These are phyloP conservation scores for Stramonita haemastoma DNA, from an alignment of 2,888 invertebrate species.

Conservation along the genomic window DNA sequence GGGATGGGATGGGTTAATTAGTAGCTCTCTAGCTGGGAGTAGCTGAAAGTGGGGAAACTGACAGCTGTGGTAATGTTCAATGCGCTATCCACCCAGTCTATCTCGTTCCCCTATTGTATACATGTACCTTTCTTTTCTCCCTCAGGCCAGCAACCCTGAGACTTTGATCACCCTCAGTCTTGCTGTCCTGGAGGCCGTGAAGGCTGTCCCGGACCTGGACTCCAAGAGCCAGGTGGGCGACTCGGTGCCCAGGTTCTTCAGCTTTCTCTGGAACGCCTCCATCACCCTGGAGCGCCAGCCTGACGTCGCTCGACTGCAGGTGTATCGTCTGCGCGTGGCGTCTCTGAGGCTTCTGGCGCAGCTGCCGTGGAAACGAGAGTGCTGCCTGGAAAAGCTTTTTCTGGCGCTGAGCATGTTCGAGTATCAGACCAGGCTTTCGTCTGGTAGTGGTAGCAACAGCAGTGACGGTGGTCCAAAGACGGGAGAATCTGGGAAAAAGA, in stretches of 20 bases:
- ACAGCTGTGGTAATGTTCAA: no score
- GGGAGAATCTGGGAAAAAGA: neutral
- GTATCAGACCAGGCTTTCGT: neutral
- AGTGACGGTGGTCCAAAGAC: neutral
- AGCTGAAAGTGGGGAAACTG: no score
- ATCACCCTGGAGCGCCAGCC: neutral
- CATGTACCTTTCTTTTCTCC: no score
- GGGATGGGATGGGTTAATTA: no score
- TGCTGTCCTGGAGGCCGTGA: neutral
- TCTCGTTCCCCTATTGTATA: no score
- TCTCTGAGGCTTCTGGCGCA: constrained; percentile 15
- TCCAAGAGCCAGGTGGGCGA: neutral
- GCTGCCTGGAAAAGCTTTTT: constrained; percentile 20
- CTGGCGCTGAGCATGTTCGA: constrained; percentile 33
- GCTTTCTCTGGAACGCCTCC: constrained; percentile 40
- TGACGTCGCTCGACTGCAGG: neutral
- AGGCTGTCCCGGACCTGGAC: neutral
- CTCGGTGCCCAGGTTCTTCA: constrained; percentile 31
- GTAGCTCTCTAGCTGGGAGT: no score
- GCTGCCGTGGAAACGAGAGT: neutral
- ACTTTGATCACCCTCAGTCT: neutral
- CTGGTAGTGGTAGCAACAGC: neutral
- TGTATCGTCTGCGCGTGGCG: constrained; percentile 21
- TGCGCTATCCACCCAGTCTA: no score
- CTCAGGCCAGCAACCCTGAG: neutral